Percentiles rank a stretch among this genome's conserved stretches.
Conservation (phyloP, 2,888 invertebrate genomes). For the Deilephila elpenor region DNA sequence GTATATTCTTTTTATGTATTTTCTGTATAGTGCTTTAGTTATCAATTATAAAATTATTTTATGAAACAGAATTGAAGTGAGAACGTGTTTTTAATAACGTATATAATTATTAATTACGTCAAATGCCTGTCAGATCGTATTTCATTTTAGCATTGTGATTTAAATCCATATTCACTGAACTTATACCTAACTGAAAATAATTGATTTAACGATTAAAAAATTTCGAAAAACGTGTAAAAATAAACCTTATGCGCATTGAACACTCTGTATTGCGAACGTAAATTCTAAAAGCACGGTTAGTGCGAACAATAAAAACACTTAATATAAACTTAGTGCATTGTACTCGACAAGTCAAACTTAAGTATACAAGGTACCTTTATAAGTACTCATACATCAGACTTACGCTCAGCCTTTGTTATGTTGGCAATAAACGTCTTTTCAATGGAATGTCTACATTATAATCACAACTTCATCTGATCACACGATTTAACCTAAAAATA, state of each 20-base stretch:
- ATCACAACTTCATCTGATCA: conserved; percentile 70
- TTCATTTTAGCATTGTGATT: background rate
- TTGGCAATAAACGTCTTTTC: conserved; percentile 73
- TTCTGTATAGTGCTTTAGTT: background rate
- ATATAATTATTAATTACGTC: no score
- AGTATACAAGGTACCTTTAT: conserved; percentile 57
- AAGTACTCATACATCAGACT: conserved; percentile 66
- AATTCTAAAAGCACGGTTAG: conserved; percentile 37
- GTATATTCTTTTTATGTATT: no score
- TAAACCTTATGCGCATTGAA: background rate
- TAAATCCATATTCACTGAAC: background rate
- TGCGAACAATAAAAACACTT: conserved; percentile 56
- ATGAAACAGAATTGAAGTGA: background rate
- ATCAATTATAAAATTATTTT: background rate
- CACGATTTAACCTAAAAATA: conserved; percentile 37
- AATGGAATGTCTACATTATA: conserved; percentile 76
- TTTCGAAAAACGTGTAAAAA: background rate
- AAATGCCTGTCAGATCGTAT: background rate
- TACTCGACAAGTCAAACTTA: conserved; percentile 63
- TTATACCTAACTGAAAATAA: conserved; percentile 6
- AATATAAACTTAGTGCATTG: conserved; percentile 61
- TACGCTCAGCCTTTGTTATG: conserved; percentile 68
- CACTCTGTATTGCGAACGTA: conserved; percentile 13
- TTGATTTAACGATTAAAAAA: background rate
- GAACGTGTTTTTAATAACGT: background rate